Base-by-base conservation (phyloP, 2,888 invertebrate genomes). In the Falcaria lacertinaria region DNA sequence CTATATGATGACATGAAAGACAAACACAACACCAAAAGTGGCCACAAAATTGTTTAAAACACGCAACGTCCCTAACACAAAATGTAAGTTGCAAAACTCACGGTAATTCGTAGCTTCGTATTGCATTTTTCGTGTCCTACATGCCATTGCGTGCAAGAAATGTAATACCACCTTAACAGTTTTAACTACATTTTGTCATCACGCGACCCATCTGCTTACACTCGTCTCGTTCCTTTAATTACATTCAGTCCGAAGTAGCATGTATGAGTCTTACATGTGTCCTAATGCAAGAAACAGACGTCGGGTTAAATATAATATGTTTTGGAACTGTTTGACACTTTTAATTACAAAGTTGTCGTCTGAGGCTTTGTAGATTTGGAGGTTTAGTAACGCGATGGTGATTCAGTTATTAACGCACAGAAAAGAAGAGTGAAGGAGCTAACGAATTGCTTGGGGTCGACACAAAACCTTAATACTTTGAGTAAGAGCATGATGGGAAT, bases 151-250 rank as follows among this genome's bases (percentile, higher is more conserved):
- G 25, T 22, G 19, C 13, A 37, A 11, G 37, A 22, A 19, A 37
- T 37, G 37, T 37, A 22, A n/a, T 36, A 22, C 28, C 28, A 11
- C 3, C 28, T 28, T 28, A 28, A 28, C 37, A 22, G 14, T 14
- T 37, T 14, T 22, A 22, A 8, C 19, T 37, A 37, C 14, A 22
- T 37, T 22, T 22, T 22, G 25, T n/a, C 37, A 22, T 22, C 37
- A 37, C 25, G 37, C 37, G 25, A 37, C 13, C 36, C 17, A 16
- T 36, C 25, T 37, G 37, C 14, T 22, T 37, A 37, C 37, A 22
- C 22, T 37, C 22, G 15, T 37, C 22, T 15, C 16, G 22, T 22
- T 37, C 37, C 37, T 22, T 37, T 37, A 37, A 37, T 37, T 37
- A 37, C 37, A 37, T 37, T 22, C 13, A 19, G 22, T 32, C 36